Base-by-base conservation (phyloP, 2,113 vertebrate species). In the Eudorcas thomsonii region DNA sequence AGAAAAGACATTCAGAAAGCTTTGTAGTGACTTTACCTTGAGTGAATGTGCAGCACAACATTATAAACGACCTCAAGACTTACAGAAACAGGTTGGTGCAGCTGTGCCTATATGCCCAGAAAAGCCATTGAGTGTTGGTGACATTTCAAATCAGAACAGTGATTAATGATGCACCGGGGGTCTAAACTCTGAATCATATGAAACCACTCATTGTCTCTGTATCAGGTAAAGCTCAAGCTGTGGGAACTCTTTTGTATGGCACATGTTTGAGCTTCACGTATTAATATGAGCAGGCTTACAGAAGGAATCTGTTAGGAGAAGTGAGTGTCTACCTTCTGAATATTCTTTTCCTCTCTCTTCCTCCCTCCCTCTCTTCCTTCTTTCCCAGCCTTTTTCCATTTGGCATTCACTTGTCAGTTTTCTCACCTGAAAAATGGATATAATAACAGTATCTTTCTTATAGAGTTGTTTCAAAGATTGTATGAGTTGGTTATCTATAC, bases 121-220 rank as follows among this genome's bases (percentile, higher is more conserved):
- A 84, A 98, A 93, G 74, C 43, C n/a, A 21, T 26, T 78, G 89
- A 60, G 33, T 86, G 64, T 93, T 55, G 59, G 93, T 94, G 91
- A 88, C 78, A 91, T 96, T 88, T 94, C 43, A 94, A 87, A 92
- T 74, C 11, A 30, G 39, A 98, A 55, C 54, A 78, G 30, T 94
- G 77, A 93, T 91, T 95, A 78, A 94, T 90, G 50, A 82, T 88
- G 54, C n/a, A 92, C 91, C 39, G 45, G 92, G 30, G 43, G 55
- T 91, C 10, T 43, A 59, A 55, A 96, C 39, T 81, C 82, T 81
- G 74, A 92, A 28, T 92, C 54, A 71, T n/a, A 77, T 15, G 77
- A 77, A 86, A 50, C 36, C 30, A 62, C 82, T 92, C 52, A 33
- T 45, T 85, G 14, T 89, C 36, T 95, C 60, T 88, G 39, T 78